Percentiles rank a stretch among this genome's conserved stretches.
phyloP scores from a whole-genome alignment of 92 coral and sea anemone genomes.

The Chrysogorgia sp. region DNA sequence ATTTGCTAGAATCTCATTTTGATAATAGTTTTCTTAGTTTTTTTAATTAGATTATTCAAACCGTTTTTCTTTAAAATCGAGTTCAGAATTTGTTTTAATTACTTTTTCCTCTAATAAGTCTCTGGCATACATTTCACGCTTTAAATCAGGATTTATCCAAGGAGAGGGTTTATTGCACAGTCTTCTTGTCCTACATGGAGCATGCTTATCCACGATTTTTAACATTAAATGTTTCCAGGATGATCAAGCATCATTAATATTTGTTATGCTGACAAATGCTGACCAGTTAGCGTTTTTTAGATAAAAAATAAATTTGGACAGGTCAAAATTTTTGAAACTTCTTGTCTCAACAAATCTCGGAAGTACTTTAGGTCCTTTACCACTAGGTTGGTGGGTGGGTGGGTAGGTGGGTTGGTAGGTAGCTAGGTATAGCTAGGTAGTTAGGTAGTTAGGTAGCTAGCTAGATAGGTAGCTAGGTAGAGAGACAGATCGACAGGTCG shows the following conservation, averaged over 20 bases:
- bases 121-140: too few relatives aligned
- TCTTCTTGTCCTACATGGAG: conserved; percentile 48
- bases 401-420: too few relatives aligned
- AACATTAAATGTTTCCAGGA: conserved; percentile 47
- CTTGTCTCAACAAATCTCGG: conserved; percentile 26
- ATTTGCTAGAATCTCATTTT: conserved; percentile 15
- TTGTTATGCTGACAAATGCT: too few relatives aligned
- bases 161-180: conserved; percentile 21
- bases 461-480: too few relatives aligned
- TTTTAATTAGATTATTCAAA: conserved; percentile 24
- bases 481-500: too few relatives aligned
- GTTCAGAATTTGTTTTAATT: conserved; percentile 45
- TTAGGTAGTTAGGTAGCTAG: too few relatives aligned
- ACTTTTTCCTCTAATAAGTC: conserved; percentile 41
- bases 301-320: conserved; percentile 17
- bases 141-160: conserved; percentile 42
- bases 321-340: conserved; percentile 39
- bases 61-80: conserved; percentile 36
- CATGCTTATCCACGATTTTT: conserved; percentile 51
- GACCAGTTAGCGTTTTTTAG: conserved; percentile 27
- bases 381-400: too few relatives aligned
- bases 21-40: conserved; percentile 30
- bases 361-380: too few relatives aligned
- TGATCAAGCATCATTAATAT: conserved; percentile 62
- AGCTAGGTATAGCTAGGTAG: too few relatives aligned